Evolutionary conservation across 2,888 invertebrate species (phyloP), one percentile per base, ranked within the genome.

Genomic region (Diloba caeruleocephala): DNA sequence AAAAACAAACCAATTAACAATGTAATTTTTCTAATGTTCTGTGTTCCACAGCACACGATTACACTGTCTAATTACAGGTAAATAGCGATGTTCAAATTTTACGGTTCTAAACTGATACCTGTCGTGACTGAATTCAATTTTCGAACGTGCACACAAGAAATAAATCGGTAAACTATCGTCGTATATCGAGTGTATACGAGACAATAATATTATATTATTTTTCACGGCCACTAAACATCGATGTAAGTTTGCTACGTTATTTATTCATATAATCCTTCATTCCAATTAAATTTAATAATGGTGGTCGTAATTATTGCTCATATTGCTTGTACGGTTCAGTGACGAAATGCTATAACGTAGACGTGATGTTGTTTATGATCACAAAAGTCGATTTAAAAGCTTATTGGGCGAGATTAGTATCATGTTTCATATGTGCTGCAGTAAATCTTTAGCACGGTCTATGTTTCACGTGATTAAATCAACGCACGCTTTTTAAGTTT

Each of bases 271-370:
- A 84, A 86, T 84, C 82, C 83, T 77, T 82, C 77, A 78, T 75
- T 82, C 87, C 88, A 90, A 91, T 90, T 90, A 90, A 85, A 77
- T 82, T 81, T 81, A 80, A 81, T 84, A 82, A 83, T 79, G 69
- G 78, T 73, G 70, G 73, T 78, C 75, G 79, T 81, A 87, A 88
- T 89, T 84, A 86, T 85, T 84, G 76, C 79, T 81, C 82, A 81
- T 85, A 81, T 85, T 82, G 79, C 79, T 78, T 74, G 71, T 77
- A 88, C 84, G 85, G 82, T 80, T 88, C 82, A 88, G 86, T 83
- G 83, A 84, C 63, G 72, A 71, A 67, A 76, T 62, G 59, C 63
- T 71, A 62, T 69, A 58, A 53, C 28, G 42, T 42, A 54, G 61
- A 59, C 43, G 32, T 42, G 36, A 42, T 10, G 33, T 51, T 54